Percentiles rank a stretch among this genome's conserved stretches.
Evolutionary conservation across 2,888 invertebrate genomes (phyloP).

Genomic region (Leptopterna dolabrata): DNA sequence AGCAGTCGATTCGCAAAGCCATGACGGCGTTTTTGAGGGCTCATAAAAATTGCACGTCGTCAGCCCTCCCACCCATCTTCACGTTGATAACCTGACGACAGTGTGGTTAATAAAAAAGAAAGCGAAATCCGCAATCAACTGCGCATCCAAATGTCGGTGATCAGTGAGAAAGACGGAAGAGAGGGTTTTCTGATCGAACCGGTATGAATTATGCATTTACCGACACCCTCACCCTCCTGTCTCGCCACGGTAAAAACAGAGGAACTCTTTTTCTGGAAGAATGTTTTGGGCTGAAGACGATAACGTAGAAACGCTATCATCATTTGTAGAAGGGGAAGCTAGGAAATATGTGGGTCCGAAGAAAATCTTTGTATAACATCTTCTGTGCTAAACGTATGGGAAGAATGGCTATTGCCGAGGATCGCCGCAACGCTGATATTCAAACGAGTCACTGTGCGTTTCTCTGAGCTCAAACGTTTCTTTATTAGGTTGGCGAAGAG

Average conservation of each 20-base stretch:
- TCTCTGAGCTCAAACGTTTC: neutral
- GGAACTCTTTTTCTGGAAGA: neutral
- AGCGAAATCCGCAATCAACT: conserved; percentile 40
- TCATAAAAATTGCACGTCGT: neutral
- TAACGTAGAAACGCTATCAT: conserved; percentile 20
- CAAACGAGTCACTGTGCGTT: neutral
- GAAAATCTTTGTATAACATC: neutral
- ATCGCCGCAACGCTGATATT: neutral
- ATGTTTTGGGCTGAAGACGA: conserved; percentile 8
- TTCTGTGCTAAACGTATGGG: neutral
- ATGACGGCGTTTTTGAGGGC: neutral
- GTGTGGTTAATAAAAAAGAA: conserved; percentile 37
- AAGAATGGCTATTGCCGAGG: neutral
- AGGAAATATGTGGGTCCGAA: neutral
- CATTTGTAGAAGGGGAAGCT: conserved; percentile 9
- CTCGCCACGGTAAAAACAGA: neutral
- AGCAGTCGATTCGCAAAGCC: neutral
- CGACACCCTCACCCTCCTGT: neutral
- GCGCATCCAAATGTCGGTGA: conserved; percentile 44
- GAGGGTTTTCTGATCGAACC: conserved; percentile 23
- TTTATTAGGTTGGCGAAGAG: neutral
- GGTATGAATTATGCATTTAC: conserved; percentile 41
- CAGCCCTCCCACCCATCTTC: neutral
- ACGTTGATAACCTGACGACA: conserved; percentile 39
- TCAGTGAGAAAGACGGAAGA: neutral